A percentile compares a stretch with the other conserved stretches of the same genome.
phyloP scores from a whole-genome alignment of 2,113 vertebrate genomes.

The Neotragus moschatus region DNA sequence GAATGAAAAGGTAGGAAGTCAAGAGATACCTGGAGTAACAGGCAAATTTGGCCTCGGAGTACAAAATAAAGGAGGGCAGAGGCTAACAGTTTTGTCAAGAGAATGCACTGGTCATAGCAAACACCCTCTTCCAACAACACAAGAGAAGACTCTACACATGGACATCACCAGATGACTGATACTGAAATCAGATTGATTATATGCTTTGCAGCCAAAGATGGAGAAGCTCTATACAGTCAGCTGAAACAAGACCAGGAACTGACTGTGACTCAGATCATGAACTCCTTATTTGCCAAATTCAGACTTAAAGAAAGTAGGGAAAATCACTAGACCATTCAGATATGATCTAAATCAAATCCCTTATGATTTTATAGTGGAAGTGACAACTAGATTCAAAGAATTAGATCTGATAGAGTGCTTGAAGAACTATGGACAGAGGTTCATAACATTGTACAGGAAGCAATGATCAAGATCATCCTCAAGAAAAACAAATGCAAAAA shows the following conservation, averaged over 20 bases:
- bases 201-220: background rate
- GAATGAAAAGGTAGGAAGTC: background rate
- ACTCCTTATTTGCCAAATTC: background rate
- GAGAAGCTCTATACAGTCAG: background rate
- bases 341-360: background rate
- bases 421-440: background rate
- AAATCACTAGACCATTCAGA: background rate
- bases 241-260: accelerated
- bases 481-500: background rate
- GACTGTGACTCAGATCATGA: background rate
- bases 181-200: background rate
- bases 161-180: background rate
- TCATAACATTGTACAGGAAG: background rate
- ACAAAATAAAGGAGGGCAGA: background rate
- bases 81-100: background rate
- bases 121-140: background rate
- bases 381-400: background rate
- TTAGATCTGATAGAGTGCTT: background rate
- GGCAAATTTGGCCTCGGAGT: background rate
- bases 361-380: background rate
- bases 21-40: background rate
- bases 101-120: background rate
- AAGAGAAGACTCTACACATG: background rate
- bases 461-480: background rate
- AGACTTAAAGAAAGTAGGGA: background rate